A percentile compares a stretch with the other conserved stretches of the same genome.
Conservation (phyloP, 2,888 invertebrate genomes). For the Thyatira batis region DNA sequence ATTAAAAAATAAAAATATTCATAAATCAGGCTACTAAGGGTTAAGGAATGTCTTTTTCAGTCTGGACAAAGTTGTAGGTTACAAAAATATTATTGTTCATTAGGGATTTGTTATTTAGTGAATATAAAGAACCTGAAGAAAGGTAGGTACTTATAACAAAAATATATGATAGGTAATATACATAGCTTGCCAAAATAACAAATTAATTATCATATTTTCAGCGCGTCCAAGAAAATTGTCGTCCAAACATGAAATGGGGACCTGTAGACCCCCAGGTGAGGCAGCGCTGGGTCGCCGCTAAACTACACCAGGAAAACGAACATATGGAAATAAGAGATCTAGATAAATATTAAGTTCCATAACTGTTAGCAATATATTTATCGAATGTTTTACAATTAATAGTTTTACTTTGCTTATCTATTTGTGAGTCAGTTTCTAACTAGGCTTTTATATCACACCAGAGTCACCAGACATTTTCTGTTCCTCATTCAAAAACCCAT, state of each 20-base stretch:
- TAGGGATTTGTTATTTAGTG: too few relatives aligned
- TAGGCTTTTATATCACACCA: too few relatives aligned
- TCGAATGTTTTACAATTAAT: neutral
- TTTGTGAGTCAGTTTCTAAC: neutral
- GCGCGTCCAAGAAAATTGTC: slow-evolving; percentile 57
- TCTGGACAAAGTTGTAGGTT: too few relatives aligned
- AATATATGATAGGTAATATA: too few relatives aligned
- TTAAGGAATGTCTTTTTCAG: too few relatives aligned
- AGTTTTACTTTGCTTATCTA: neutral
- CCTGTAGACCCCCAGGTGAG: slow-evolving; percentile 75
- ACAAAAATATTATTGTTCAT: too few relatives aligned
- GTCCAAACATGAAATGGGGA: slow-evolving; percentile 79
- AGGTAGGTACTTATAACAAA: too few relatives aligned
- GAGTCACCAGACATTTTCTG: neutral
- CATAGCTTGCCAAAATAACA: too few relatives aligned
- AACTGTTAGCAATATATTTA: neutral
- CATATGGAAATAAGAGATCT: slow-evolving; percentile 28
- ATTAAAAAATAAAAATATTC: too few relatives aligned
- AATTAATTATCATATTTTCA: slow-evolving; percentile 33
- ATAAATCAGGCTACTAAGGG: too few relatives aligned
- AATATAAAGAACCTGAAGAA: too few relatives aligned
- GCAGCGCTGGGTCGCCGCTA: slow-evolving; percentile 53
- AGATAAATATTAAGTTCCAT: slow-evolving; percentile 15
- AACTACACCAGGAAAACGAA: slow-evolving; percentile 15
- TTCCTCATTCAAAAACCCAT: too few relatives aligned